Conservation (phyloP, 2,797 vertebrate genomes). For the Aplochiton taeniatus region DNA sequence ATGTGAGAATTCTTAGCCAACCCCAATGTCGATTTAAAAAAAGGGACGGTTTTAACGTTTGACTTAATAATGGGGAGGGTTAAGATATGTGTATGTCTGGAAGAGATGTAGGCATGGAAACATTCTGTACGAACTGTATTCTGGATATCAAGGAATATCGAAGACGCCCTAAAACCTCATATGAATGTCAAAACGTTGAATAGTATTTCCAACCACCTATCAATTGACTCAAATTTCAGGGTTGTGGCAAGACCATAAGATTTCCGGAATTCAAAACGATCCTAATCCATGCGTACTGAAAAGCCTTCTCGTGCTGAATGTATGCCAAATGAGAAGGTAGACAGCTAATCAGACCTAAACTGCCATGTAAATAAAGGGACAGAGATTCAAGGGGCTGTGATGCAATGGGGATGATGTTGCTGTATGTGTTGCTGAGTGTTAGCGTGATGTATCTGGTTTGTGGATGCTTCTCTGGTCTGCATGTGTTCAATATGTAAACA, state of each 20-base stretch:
- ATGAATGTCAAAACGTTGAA: conserved; percentile 39
- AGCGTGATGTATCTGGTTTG: conserved; percentile 56
- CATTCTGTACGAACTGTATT: not conserved
- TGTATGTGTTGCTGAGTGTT: conserved; percentile 68
- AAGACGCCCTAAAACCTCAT: not conserved
- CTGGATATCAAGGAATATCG: not conserved
- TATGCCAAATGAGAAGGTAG: conserved; percentile 74
- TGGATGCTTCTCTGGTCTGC: conserved; percentile 59
- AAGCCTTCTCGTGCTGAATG: conserved; percentile 79
- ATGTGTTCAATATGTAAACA: conserved; percentile 51
- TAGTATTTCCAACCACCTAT: conserved; percentile 10
- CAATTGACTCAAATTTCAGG: conserved; percentile 20
- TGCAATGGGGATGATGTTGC: conserved; percentile 49
- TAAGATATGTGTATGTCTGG: not conserved
- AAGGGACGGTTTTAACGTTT: not conserved
- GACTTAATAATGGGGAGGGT: not conserved
- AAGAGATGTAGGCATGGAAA: not conserved
- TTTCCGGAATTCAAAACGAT: conserved; percentile 33
- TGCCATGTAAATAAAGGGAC: conserved; percentile 82
- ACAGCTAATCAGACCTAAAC: conserved; percentile 77
- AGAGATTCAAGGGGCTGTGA: conserved; percentile 57
- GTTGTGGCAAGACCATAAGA: conserved; percentile 36
- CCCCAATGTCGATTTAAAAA: conserved; percentile 1
- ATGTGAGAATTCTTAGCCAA: not conserved
- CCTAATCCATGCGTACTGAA: conserved; percentile 54